These are phyloP conservation scores for Diglossa cyanea DNA, from an alignment of 2,797 vertebrate species.

Conservation along the genomic window DNA sequence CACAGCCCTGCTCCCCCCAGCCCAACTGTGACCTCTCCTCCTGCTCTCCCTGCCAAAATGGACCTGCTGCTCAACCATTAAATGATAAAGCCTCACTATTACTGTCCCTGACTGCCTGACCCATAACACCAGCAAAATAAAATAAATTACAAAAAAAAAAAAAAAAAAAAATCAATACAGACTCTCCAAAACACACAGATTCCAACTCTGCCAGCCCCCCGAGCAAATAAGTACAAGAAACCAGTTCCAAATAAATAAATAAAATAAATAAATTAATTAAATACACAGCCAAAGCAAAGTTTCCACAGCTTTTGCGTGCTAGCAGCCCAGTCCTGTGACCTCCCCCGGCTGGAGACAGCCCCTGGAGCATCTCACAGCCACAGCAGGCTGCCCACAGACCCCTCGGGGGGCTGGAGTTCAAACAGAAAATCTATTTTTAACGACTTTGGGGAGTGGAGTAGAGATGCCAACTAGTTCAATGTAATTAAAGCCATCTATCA, in stretches of 20 bases:
- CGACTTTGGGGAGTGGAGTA: slow-evolving; percentile 81
- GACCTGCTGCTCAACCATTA: background rate
- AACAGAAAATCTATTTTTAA: slow-evolving; percentile 91
- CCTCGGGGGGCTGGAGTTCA: slow-evolving; percentile 65
- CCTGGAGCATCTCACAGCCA: slow-evolving; percentile 66
- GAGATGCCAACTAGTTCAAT: slow-evolving; percentile 79
- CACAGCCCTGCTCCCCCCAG: background rate
- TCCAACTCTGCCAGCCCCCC: background rate
- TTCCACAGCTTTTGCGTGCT: slow-evolving; percentile 53
- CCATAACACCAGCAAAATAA: background rate
- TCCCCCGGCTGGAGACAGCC: slow-evolving; percentile 73
- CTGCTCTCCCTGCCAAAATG: background rate
- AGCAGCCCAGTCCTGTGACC: slow-evolving; percentile 72
- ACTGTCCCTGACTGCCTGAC: slow-evolving; percentile 16
- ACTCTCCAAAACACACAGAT: background rate
- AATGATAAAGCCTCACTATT: slow-evolving; percentile 4
- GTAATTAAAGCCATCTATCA: slow-evolving; percentile 94
- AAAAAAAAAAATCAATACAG: background rate
- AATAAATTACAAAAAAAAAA: background rate
- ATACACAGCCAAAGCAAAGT: background rate
- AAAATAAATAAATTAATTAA: background rate
- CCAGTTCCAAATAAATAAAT: background rate
- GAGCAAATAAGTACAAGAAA: background rate
- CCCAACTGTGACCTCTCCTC: fast-evolving
- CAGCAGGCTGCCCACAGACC: slow-evolving; percentile 79